Percentiles rank a stretch among this genome's conserved stretches.
These are phyloP conservation scores for Spinus pinus DNA, from an alignment of 2,797 vertebrate species.

Conservation along the genomic window DNA sequence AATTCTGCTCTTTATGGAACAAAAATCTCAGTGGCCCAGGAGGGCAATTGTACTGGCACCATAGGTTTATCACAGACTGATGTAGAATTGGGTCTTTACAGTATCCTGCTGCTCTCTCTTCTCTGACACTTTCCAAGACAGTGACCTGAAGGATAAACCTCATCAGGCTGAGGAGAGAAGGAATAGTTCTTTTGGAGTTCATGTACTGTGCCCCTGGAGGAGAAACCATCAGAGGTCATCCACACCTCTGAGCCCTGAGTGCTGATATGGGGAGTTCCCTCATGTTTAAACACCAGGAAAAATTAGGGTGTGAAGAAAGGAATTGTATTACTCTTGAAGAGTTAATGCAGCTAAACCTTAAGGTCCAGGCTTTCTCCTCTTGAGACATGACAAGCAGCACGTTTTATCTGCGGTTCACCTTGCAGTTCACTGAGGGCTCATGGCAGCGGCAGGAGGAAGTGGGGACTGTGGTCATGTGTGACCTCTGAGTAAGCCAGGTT, in stretches of 20 bases:
- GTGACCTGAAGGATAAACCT: neutral
- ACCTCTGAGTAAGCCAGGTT: neutral
- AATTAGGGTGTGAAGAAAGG: neutral
- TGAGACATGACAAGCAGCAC: neutral
- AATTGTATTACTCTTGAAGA: neutral
- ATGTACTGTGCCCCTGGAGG: neutral
- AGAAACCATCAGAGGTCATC: neutral
- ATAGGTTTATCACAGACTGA: neutral
- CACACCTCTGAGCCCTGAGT: neutral
- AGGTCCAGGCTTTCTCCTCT: neutral
- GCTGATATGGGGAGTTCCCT: accelerated
- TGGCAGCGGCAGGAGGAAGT: neutral
- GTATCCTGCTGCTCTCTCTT: neutral
- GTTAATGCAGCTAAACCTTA: neutral
- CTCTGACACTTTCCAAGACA: neutral
- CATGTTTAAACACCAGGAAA: neutral
- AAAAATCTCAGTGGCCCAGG: neutral
- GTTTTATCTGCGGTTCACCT: neutral
- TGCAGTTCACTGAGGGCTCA: neutral
- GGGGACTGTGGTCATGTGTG: neutral
- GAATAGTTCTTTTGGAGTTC: neutral
- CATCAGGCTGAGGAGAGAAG: neutral
- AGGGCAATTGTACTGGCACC: neutral
- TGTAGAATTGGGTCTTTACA: neutral
- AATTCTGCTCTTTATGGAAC: neutral